Percentiles rank a stretch among this genome's conserved stretches.
Conservation (phyloP, 2,113 vertebrate species). For the Thinocorus orbignyianus region DNA sequence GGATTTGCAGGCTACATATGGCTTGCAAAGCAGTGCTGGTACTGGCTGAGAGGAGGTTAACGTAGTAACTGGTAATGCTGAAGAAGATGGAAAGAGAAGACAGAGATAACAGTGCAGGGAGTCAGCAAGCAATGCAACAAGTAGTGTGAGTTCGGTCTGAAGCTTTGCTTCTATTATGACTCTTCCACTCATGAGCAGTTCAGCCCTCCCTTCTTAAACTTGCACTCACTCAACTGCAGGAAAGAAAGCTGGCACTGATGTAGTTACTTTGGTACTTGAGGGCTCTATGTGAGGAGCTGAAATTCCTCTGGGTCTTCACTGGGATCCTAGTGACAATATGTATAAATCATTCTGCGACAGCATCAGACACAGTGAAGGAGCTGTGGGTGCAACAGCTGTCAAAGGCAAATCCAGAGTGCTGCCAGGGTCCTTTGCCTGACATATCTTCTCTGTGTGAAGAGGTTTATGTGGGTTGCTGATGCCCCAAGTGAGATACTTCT, state of each 20-base stretch:
- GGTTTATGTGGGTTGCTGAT: background rate
- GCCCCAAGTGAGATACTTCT: background rate
- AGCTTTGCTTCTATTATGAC: background rate
- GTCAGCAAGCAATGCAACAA: background rate
- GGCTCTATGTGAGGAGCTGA: no score
- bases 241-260: background rate
- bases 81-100: background rate
- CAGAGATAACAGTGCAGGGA: background rate
- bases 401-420: background rate
- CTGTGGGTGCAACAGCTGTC: background rate
- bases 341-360: background rate
- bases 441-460: fast-evolving
- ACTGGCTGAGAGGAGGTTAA: background rate
- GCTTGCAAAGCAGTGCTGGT: background rate
- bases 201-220: background rate
- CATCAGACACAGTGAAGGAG: background rate
- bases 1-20: background rate
- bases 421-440: background rate
- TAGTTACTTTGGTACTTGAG: background rate
- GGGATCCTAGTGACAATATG: fast-evolving
- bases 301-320: background rate
- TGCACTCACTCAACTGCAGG: background rate
- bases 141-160: background rate
- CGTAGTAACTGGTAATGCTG: background rate
- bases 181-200: background rate